Base-by-base conservation (phyloP, 2,888 invertebrate species). In the Cryptus armator region DNA sequence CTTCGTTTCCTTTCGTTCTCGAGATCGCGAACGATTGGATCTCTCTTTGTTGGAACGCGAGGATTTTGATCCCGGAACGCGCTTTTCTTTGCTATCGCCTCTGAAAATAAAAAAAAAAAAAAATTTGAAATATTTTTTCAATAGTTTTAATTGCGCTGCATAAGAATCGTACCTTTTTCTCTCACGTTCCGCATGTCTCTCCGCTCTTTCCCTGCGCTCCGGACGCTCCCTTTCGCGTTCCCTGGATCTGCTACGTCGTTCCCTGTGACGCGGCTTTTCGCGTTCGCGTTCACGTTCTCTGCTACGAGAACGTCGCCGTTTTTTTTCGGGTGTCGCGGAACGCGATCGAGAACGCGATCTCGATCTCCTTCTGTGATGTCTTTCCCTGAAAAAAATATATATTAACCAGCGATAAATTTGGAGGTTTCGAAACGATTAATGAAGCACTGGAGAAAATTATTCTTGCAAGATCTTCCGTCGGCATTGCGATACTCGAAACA, bases 61-160 rank as follows among this genome's bases (percentile, higher is more conserved):
- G 70, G 95, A 95, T 91, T 96, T 96, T 84, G 95, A 95, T 56
- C 95, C 94, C 59, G 95, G 95, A 93, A 94, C 91, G 86, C 96
- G 95, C 90, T 95, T 95, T 90, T 96, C 96, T 90, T 96, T 96
- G 94, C 94, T 94, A 86, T 96, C 96, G 84, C 95, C 94, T 89
- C 96, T 96, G 90, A 74, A 92, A 93, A 85, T 9, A 7, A 37
- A 2, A 37, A 37, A 37, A 37, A 5, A 9, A 9, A 9, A 16
- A 51, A n/a, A 14, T n/a, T 3, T 0, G 2, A 14, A 37, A 5
- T 6, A 24, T 24, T 24, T 24, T 14, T 51, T 51, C 37, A 1
- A 9, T 7, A 37, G 1, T 9, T 51, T 16, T 51, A 1, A 12
- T 6, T 53, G 9, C 3, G 3, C 3, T 7, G 3, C 46, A 48